A percentile compares a stretch with the other conserved stretches of the same genome.
Evolutionary conservation across 1,140 invertebrate genomes (phyloP).

Genomic region (Aporrectodea caliginosa): DNA sequence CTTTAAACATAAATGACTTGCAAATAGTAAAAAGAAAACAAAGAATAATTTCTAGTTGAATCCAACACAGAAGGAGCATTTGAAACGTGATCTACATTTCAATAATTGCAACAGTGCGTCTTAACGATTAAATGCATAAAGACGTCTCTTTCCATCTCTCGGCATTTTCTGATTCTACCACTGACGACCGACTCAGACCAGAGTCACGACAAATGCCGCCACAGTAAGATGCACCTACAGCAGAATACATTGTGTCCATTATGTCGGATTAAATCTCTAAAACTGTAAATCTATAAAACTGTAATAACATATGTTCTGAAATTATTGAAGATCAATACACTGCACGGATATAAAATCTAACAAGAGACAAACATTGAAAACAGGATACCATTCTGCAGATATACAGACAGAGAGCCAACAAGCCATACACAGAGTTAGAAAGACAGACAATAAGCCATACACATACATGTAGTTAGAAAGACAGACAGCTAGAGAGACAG

Average conservation of each 20-base stretch:
- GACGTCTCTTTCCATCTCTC: too few relatives aligned
- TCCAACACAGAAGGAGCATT: too few relatives aligned
- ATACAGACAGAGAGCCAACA: neutral
- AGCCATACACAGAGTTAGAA: neutral
- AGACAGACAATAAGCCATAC: neutral
- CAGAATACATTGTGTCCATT: neutral
- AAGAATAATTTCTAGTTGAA: too few relatives aligned
- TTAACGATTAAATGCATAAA: too few relatives aligned
- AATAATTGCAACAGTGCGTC: too few relatives aligned
- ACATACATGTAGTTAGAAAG: neutral
- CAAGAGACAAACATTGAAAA: neutral
- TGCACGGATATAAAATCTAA: neutral
- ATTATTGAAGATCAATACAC: neutral
- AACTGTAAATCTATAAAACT: too few relatives aligned
- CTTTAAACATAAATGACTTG: too few relatives aligned
- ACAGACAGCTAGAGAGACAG: neutral
- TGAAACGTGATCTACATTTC: too few relatives aligned
- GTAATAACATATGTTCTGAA: neutral
- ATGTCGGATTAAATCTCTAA: too few relatives aligned
- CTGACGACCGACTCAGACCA: too few relatives aligned
- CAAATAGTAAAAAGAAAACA: too few relatives aligned
- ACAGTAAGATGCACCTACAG: neutral
- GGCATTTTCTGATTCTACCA: too few relatives aligned
- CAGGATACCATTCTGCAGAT: neutral
- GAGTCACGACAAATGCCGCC: neutral